Evolutionary conservation across 2,113 vertebrate genomes (phyloP).

Genomic region (Zosterops hypoxanthus): DNA sequence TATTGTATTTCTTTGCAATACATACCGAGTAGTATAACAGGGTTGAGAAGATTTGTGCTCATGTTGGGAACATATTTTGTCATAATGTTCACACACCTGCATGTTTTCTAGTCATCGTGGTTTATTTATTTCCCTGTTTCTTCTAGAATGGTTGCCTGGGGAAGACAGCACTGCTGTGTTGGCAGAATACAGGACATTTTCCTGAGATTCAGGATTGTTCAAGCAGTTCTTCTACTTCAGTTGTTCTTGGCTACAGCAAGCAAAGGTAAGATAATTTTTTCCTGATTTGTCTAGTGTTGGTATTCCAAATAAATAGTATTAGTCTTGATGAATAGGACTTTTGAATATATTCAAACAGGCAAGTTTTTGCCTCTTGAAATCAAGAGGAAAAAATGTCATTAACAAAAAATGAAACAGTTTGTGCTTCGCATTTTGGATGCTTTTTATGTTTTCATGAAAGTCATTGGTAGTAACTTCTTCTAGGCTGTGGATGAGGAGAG

Average conservation of each 20-base stretch:
- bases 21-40: background rate
- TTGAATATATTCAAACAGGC: background rate
- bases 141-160: slow-evolving; percentile 74
- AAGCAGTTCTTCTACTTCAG: slow-evolving; percentile 69
- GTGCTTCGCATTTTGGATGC: background rate
- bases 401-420: background rate
- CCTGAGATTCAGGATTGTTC: slow-evolving; percentile 49
- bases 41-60: background rate
- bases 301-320: background rate
- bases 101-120: background rate
- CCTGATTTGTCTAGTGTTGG: background rate
- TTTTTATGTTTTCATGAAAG: background rate
- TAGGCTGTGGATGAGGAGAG: background rate
- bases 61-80: background rate
- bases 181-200: slow-evolving; percentile 62
- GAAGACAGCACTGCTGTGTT: slow-evolving; percentile 25
- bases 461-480: background rate
- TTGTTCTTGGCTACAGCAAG: slow-evolving; percentile 67
- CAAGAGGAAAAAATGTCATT: background rate
- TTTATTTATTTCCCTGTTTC: background rate
- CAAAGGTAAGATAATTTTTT: slow-evolving; percentile 68
- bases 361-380: background rate
- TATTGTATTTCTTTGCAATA: background rate
- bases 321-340: background rate
- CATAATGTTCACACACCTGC: background rate